Evolutionary conservation across 2,888 invertebrate genomes (phyloP).

Genomic region (Drosophila quasianomalipes): DNA sequence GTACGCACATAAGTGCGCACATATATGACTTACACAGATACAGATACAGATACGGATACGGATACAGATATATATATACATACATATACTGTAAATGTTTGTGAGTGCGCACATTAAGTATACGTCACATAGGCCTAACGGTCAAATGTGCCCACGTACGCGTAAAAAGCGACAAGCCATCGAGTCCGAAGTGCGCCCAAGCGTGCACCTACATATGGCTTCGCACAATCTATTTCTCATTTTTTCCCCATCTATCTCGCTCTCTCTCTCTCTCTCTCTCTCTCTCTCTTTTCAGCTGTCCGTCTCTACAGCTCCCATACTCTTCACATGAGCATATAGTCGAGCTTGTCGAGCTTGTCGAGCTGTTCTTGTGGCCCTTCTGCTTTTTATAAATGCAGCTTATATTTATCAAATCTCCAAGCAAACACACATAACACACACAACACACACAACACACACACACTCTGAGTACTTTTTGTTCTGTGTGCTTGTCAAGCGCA

Average conservation of each 20-base stretch:
- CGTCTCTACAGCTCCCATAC: not conserved
- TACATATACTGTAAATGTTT: not conserved
- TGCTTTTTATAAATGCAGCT: conserved; percentile 67
- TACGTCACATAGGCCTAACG: conserved; percentile 38
- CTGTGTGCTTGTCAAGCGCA: conserved; percentile 21
- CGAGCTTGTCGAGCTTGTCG: conserved; percentile 3
- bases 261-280: not conserved
- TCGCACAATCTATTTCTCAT: conserved; percentile 39
- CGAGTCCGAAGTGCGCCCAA: conserved; percentile 45
- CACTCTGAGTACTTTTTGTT: conserved; percentile 4
- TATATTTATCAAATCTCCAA: conserved; percentile 61
- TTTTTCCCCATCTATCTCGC: not conserved
- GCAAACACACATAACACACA: conserved; percentile 24
- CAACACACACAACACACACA: not conserved
- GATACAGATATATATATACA: not conserved
- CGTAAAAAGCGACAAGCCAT: conserved; percentile 50
- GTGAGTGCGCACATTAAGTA: conserved; percentile 39
- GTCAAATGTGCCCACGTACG: conserved; percentile 68
- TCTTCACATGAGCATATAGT: conserved; percentile 12
- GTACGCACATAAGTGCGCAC: conserved; percentile 1
- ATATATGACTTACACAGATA: not conserved
- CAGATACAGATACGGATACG: conserved; percentile 1
- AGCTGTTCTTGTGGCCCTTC: conserved; percentile 42
- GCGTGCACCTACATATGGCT: conserved; percentile 58
- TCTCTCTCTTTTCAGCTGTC: not conserved